Evolutionary conservation across 1,140 invertebrate genomes (phyloP), one percentile per base, ranked within the genome.

Genomic region (Megathymus violae): DNA sequence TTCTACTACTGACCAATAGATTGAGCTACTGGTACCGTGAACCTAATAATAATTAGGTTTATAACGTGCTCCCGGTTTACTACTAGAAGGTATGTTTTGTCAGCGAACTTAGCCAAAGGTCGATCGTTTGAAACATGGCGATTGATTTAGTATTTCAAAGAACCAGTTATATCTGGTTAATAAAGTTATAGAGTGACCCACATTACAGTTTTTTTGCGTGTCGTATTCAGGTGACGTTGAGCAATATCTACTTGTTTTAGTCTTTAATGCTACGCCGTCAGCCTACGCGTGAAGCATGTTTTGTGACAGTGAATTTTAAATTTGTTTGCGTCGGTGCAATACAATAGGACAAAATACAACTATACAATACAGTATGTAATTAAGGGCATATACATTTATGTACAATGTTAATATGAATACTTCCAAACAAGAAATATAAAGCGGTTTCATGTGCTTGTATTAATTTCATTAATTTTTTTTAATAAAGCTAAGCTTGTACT

Each of bases 11-110:
- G 71, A 38, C 71, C 78, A 71, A 69, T 68, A 82, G 85, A 84
- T 85, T 41, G 75, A 77, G 75, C 71, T 62, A 82, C 74, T 81
- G 84, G 82, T 80, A 86, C n/a, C n/a, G n/a, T n/a, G n/a, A n/a
- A n/a, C n/a, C n/a, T n/a, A n/a, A n/a, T n/a, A n/a, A 36, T 36
- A 36, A 11, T 11, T 36, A 11, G 34, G 1, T 36, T 36, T 36
- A 11, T 11, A 36, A n/a, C 0, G 1, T 3, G n/a, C 34, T 11
- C 2, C 34, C 9, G 27, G 34, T 11, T 36, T n/a, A n/a, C 34
- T 36, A 11, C n/a, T 11, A 36, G 1, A 7, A 1, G n/a, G 1
- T 36, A 11, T 36, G 1, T 36, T n/a, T 36, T 36, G 11, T 36
- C 4, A 36, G 34, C n/a, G n/a, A n/a, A 36, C 10, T 3, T 36